Evolutionary conservation across 1,140 invertebrate species (phyloP).

Genomic region (Gryllus bimaculatus): DNA sequence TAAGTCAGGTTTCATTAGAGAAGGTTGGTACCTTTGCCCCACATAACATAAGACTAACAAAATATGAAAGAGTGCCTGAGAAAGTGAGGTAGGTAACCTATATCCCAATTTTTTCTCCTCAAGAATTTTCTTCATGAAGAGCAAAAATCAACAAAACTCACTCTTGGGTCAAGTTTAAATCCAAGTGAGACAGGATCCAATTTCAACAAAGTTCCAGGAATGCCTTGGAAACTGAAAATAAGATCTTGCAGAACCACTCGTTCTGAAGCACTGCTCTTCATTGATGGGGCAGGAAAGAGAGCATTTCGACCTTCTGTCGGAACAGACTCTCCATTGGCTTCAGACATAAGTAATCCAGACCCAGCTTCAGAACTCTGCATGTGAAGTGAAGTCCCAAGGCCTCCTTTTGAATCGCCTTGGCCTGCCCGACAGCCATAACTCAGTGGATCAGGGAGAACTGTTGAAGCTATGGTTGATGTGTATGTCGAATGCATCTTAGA

Average conservation of each 20-base stretch:
- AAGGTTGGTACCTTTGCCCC: too few relatives aligned
- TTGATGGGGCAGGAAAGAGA: neutral
- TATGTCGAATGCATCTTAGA: neutral
- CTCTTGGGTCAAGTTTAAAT: conserved; percentile 28
- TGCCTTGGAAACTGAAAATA: conserved; percentile 73
- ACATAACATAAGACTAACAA: too few relatives aligned
- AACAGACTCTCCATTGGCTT: neutral
- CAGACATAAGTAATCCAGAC: neutral
- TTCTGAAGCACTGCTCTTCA: conserved; percentile 29
- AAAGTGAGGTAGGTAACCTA: too few relatives aligned
- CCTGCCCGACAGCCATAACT: neutral
- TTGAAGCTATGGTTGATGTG: neutral
- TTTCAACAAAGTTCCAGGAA: conserved; percentile 64
- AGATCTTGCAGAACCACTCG: conserved; percentile 59
- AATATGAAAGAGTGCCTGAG: too few relatives aligned
- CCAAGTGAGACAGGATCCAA: conserved; percentile 43
- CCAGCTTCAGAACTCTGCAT: neutral
- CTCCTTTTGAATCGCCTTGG: neutral
- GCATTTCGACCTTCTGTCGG: neutral
- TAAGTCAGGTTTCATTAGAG: too few relatives aligned
- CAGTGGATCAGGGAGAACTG: neutral
- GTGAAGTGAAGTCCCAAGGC: neutral
- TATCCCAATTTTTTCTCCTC: too few relatives aligned
- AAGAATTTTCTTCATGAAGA: too few relatives aligned
- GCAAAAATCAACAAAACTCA: neutral